Base-by-base conservation (phyloP, 30 jellyfish, hydroid and myxozoan genomes). In the Hydractinia symbiolongicarpus region DNA sequence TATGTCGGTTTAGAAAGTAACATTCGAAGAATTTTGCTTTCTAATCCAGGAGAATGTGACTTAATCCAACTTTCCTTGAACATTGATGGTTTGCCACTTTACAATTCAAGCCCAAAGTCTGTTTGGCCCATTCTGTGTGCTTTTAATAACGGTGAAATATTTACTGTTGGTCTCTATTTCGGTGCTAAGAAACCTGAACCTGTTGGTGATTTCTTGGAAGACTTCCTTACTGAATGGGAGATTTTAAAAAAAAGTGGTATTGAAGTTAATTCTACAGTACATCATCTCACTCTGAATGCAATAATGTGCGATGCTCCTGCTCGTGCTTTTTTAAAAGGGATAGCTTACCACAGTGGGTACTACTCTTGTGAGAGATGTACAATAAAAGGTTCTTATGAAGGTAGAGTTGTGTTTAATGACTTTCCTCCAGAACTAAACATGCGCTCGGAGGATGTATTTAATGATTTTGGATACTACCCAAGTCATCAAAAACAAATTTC, bases 291-390 rank as follows among this genome's bases (percentile, higher is more conserved):
- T 13, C 55, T 60, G 21, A 55, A 72, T 2, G 60, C 76, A 13
- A 21, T 82, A 55, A 55, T 61, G 49, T 84, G 88, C 78, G 94
- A 84, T 84, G 94, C 94, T 19, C 94, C 94, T 11, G 90, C 84
- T 19, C 71, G 94, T 54, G 78, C 83, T n/a, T 84, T 84, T 78
- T 50, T 84, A 17, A 84, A 61, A 69, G 16, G 78, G 14, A 82
- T 72, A 53, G 72, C 62, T n/a, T 30, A 72, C 73, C 89, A 82
- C 58, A 82, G 88, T 68, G 89, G 89, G 50, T 82, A 82, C 62
- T 21, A 72, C 55, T 82, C 89, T 54, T 72, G 89, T 82, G 88
- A 82, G 58, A 20, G 89, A 70, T 81, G 89, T 67, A 57, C 76
- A 57, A 71, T 82, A 16, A 53, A 67, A 17, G 89, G 89, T 40